Base-by-base conservation (phyloP, 2,797 vertebrate species). In the Gambusia yucatana region DNA sequence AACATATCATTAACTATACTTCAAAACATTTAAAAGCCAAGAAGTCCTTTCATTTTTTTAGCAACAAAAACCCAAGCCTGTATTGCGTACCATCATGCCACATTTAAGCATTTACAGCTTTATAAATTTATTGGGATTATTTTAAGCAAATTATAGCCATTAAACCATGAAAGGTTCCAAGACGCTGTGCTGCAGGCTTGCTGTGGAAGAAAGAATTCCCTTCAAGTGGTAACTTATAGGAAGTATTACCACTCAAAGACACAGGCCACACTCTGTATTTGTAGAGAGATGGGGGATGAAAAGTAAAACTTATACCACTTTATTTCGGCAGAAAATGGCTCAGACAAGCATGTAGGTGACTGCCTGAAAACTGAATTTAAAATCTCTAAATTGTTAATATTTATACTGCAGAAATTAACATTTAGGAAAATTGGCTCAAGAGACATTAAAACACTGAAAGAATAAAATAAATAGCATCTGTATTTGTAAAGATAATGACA, bases 101-200 rank as follows among this genome's bases (percentile, higher is more conserved):
- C 79, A 92, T 93, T 91, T 86, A 81, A 69, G 82, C 83, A 81
- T 94, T 94, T 91, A 88, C 86, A 73, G 83, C 81, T 86, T 90
- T 72, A 77, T 88, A 85, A 82, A 75, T 93, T 94, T 92, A 93
- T 91, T 93, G 90, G 81, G 85, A 92, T 91, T 94, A 93, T 94
- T 94, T 93, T 91, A 92, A 83, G 92, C 83, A 94, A 93, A 95
- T 94, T 94, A 94, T 91, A 94, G 90, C 89, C 84, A 85, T 91
- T 83, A 89, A 92, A 87, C n/a, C 88, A 90, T 92, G 88, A 89
- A 89, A 91, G 82, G 84, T 90, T 92, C 87, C 91, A 85, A 92
- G 88, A 89, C 63, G 50, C 57, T 77, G 84, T 76, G 84, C 88
- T 87, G 90, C 84, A 82, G 84, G 87, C 80, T 87, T 46, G 75